These are phyloP conservation scores for Lordiphosa collinella DNA, from an alignment of 1,140 invertebrate genomes.

Conservation along the genomic window DNA sequence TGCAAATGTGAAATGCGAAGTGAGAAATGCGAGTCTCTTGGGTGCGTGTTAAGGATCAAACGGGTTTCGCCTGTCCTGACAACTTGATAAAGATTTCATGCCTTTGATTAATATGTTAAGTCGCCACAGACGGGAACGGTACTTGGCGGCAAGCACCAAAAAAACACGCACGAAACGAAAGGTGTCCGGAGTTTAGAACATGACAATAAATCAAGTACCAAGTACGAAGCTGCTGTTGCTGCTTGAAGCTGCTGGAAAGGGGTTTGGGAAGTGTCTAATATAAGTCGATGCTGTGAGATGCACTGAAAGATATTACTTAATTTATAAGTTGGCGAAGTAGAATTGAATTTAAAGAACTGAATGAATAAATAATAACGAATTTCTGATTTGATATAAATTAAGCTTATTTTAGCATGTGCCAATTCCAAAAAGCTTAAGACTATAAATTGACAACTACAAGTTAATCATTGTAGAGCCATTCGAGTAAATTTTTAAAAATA, in stretches of 20 bases:
- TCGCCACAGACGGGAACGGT: slow-evolving; percentile 26
- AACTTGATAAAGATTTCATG: slow-evolving; percentile 77
- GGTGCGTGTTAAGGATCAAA: slow-evolving; percentile 73
- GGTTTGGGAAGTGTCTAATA: slow-evolving; percentile 8
- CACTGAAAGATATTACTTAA: too few species aligned
- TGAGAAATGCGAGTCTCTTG: slow-evolving; percentile 24
- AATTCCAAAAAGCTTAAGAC: too few species aligned
- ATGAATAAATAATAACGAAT: too few species aligned
- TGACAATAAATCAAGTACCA: slow-evolving; percentile 63
- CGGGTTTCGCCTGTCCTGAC: slow-evolving; percentile 61
- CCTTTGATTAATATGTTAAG: slow-evolving; percentile 77
- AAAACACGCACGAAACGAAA: slow-evolving; percentile 51
- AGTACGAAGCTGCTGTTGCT: slow-evolving; percentile 12
- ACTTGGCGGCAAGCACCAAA: slow-evolving; percentile 22
- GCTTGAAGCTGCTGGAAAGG: slow-evolving; percentile 15
- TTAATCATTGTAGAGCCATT: too few species aligned
- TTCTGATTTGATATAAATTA: too few species aligned
- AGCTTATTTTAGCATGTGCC: too few species aligned
- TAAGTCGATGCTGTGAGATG: too few species aligned
- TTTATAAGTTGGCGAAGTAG: too few species aligned
- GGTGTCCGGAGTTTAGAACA: slow-evolving; percentile 64
- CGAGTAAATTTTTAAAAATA: too few species aligned
- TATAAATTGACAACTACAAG: too few species aligned
- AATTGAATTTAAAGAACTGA: too few species aligned
- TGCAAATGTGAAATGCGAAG: slow-evolving; percentile 62